Evolutionary conservation across 2,888 invertebrate species (phyloP), one percentile per base, ranked within the genome.

Genomic region (Acronicta alni): DNA sequence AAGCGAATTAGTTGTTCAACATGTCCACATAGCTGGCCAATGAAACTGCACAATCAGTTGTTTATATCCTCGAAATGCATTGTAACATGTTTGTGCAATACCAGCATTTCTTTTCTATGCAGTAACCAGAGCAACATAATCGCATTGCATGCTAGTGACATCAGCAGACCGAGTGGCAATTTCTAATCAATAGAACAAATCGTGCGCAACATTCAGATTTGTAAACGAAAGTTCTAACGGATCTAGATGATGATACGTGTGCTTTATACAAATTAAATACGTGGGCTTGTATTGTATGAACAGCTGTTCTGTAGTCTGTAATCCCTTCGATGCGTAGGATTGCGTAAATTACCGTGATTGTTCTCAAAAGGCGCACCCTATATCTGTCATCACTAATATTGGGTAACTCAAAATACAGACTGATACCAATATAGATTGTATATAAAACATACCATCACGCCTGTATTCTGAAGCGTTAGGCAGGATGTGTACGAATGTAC

Each of bases 191-290:
- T 85, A 73, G 64, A 56, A 70, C 47, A 64, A 63, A 74, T 66
- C 90, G 89, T 91, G 90, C 80, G 71, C 80, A 66, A 82, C 83
- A 90, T 91, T 81, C 67, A 82, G 82, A 89, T 85, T 68, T 17
- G 53, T 52, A 75, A 88, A 87, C 76, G 90, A 91, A 92, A 91
- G 90, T 86, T 83, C 73, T 81, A 79, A 79, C 86, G 87, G 88
- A 90, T 89, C 85, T 86, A 84, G 84, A 82, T 88, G 56, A 84
- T 77, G 60, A 71, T 60, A 79, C 83, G 82, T 77, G 79, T 68
- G 63, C 57, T 62, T 69, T 73, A 71, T 82, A 83, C 81, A 66
- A 81, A 83, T 82, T 60, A 54, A 69, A 56, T 37, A 23, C 41
- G 41, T 41, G 14, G 43, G 9, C 37, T 56, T 35, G 45, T 45